Conservation (phyloP, 2,888 invertebrate species). For the Idaea biselata region DNA sequence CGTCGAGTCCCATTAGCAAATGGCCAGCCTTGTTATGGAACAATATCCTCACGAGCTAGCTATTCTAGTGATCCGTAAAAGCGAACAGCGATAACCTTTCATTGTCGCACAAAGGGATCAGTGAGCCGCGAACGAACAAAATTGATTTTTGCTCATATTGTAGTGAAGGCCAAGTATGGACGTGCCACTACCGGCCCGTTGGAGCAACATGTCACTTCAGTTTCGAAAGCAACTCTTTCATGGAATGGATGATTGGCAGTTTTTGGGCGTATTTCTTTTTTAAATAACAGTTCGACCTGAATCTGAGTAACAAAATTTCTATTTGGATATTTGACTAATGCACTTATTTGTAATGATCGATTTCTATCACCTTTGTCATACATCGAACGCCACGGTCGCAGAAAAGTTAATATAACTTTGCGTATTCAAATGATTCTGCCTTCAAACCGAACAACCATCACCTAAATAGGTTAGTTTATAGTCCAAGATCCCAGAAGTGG, state of each 20-base stretch:
- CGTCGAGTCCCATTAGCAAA: constrained; percentile 39
- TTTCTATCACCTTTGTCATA: too few relatives aligned
- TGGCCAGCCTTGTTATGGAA: constrained; percentile 52
- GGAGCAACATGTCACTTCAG: constrained; percentile 9
- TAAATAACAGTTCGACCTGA: background rate
- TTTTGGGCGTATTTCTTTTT: background rate
- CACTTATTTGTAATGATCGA: too few relatives aligned
- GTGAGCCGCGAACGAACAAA: constrained; percentile 66
- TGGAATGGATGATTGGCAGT: constrained; percentile 5
- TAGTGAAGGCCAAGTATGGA: constrained; percentile 25
- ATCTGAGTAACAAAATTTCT: too few relatives aligned
- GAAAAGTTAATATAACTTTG: too few relatives aligned
- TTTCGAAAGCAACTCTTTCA: constrained; percentile 6
- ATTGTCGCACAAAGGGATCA: constrained; percentile 67
- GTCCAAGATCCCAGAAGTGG: too few relatives aligned
- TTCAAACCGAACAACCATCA: too few relatives aligned
- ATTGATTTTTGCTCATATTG: constrained; percentile 72
- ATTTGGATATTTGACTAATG: too few relatives aligned
- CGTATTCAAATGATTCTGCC: too few relatives aligned
- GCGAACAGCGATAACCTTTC: constrained; percentile 74
- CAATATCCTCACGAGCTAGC: constrained; percentile 50
- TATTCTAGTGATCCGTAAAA: constrained; percentile 66
- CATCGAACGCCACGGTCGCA: too few relatives aligned
- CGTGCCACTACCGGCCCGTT: constrained; percentile 8
- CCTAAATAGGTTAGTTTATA: too few relatives aligned